Percentiles rank a stretch among this genome's conserved stretches.
Evolutionary conservation across 2,113 vertebrate species (phyloP).

Genomic region (Cyphomyrus discorhynchus): DNA sequence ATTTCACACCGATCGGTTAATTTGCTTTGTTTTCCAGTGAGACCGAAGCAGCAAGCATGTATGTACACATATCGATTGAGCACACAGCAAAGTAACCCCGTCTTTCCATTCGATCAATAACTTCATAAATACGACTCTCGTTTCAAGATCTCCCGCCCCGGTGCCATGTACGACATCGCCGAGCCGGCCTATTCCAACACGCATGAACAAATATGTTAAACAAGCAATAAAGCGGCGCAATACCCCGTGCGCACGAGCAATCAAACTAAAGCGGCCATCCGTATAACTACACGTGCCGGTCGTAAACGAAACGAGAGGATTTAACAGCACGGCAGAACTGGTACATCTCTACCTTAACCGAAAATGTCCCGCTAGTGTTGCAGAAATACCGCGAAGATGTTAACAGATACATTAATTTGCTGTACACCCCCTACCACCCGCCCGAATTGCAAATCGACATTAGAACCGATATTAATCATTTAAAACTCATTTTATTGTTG

Average conservation of each 20-base stretch:
- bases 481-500: background rate
- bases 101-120: constrained; percentile 14
- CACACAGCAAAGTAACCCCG: constrained; percentile 16
- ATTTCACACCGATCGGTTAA: background rate
- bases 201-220: background rate
- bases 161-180: background rate
- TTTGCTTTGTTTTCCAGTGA: background rate
- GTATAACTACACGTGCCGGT: background rate
- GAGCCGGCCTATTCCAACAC: background rate
- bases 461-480: background rate
- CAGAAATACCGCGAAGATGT: background rate
- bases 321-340: background rate
- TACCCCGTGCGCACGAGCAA: background rate
- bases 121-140: constrained; percentile 7
- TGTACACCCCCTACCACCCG: background rate
- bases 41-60: background rate
- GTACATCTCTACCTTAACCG: background rate
- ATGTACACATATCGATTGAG: constrained; percentile 12
- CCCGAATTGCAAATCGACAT: background rate
- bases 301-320: background rate
- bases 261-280: background rate
- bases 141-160: background rate
- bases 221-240: background rate
- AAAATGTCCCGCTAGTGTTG: background rate
- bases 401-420: background rate